Base-by-base conservation (phyloP, 2,113 vertebrate genomes). In the Myocastor coypus region DNA sequence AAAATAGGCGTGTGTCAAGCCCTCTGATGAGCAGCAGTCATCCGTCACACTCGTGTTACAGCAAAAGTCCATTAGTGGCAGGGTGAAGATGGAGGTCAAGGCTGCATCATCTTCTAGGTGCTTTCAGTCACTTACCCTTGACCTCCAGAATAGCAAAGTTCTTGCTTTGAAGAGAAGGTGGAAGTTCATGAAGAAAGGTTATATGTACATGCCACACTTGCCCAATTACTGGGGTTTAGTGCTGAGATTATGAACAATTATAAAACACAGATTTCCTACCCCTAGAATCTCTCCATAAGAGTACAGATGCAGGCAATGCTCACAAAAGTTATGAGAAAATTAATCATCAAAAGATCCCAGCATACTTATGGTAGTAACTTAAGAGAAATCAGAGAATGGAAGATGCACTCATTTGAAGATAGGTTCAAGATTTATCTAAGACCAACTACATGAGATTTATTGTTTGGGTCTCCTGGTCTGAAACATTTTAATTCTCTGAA, bases 1-100 rank as follows among this genome's bases (percentile, higher is more conserved):
- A 96, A 97, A 97, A 97, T 96, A 97, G 96, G 84, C 96, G 69
- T 64, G 87, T 96, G 87, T 84, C 96, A 93, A 75, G n/a, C 69
- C 80, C 78, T 93, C 66, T 96, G 92, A 94, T 83, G 40, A 92
- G 12, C n/a, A 91, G 69, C 93, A 94, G 95, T 93, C 94, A 96
- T 81, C 84, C 73, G 57, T 97, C 92, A 94, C 77, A 63, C 64
- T 80, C 64, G 52, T 71, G 61, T 95, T 95, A 85, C 61, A 90
- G n/a, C 1, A 4, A 83, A 87, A 80, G 89, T 92, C 96, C 95
- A 96, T 97, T 97, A 98, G 96, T 95, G 96, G 57, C 40, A 24
- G 87, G 55, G 71, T 69, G 87, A 82, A 78, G 13, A 89, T 37
- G 4, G 13, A 94, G 97, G 97, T 82, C 94, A 91, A 94, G 77